Conservation (phyloP, 2,888 invertebrate species). For the Macaria notata region DNA sequence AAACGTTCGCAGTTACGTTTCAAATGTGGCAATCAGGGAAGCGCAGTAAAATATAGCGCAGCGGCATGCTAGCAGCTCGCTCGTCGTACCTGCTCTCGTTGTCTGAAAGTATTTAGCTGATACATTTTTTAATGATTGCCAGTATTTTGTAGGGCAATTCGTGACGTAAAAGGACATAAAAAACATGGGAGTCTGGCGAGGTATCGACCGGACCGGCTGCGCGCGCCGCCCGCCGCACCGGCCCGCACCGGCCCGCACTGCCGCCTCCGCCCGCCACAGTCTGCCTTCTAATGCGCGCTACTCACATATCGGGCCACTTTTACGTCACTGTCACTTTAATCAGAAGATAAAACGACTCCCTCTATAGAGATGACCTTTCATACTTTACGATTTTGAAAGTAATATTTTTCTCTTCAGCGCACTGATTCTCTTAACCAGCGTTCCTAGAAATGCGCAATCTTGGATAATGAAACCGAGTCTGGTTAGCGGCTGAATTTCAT, state of each 20-base stretch:
- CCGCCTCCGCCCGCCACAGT: no score
- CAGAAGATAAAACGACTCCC: no score
- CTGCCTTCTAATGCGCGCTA: slow-evolving; percentile 12
- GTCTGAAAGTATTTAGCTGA: slow-evolving; percentile 3
- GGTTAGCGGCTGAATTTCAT: background rate
- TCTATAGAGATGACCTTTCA: no score
- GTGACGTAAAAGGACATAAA: slow-evolving; percentile 77
- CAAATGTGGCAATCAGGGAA: slow-evolving; percentile 18
- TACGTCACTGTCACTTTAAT: slow-evolving; percentile 22
- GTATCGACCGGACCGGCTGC: slow-evolving; percentile 75
- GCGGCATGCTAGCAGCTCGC: background rate
- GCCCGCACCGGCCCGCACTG: background rate
- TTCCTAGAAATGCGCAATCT: no score
- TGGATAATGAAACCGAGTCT: no score
- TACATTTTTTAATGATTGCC: slow-evolving; percentile 54
- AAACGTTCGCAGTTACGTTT: slow-evolving; percentile 18
- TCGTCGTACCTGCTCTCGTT: background rate
- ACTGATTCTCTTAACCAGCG: no score
- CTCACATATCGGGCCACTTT: slow-evolving; percentile 38
- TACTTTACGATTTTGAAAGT: no score
- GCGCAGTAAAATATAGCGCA: slow-evolving; percentile 13
- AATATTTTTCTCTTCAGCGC: no score
- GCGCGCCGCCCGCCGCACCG: slow-evolving; percentile 64
- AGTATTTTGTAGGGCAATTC: slow-evolving; percentile 67
- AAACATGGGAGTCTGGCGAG: slow-evolving; percentile 76